These are phyloP conservation scores for Rhagoletis zephyria DNA, from an alignment of 1,140 invertebrate species.

Conservation along the genomic window DNA sequence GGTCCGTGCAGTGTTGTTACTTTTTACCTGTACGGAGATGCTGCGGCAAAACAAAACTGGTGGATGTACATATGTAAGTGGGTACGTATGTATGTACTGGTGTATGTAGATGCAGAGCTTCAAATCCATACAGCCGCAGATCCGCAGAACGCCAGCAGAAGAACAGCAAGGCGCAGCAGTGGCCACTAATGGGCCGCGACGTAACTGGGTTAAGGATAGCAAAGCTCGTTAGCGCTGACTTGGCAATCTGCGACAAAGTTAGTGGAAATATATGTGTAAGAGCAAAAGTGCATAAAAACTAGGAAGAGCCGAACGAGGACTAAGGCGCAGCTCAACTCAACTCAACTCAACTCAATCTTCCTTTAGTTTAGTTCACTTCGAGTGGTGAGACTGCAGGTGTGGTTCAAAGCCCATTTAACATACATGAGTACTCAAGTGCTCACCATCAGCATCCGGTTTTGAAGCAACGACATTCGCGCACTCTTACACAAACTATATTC, in stretches of 20 bases:
- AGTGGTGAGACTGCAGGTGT: background rate
- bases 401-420: background rate
- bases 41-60: too few species aligned
- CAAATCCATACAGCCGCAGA: background rate
- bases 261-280: background rate
- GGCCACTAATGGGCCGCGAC: conserved; percentile 12
- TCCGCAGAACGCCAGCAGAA: background rate
- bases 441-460: background rate
- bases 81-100: too few species aligned
- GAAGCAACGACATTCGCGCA: background rate
- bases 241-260: background rate
- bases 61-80: too few species aligned
- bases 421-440: background rate
- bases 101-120: background rate
- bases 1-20: background rate
- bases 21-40: background rate
- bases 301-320: background rate
- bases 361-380: background rate
- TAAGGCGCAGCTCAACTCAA: background rate
- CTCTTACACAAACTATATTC: too few species aligned
- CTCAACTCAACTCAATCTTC: background rate
- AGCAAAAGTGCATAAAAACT: background rate
- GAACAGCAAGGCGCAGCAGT: background rate
- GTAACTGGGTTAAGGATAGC: conserved; percentile 15
- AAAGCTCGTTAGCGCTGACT: background rate